phyloP scores from a whole-genome alignment of 2,797 vertebrate species.

The Balearica regulorum region DNA sequence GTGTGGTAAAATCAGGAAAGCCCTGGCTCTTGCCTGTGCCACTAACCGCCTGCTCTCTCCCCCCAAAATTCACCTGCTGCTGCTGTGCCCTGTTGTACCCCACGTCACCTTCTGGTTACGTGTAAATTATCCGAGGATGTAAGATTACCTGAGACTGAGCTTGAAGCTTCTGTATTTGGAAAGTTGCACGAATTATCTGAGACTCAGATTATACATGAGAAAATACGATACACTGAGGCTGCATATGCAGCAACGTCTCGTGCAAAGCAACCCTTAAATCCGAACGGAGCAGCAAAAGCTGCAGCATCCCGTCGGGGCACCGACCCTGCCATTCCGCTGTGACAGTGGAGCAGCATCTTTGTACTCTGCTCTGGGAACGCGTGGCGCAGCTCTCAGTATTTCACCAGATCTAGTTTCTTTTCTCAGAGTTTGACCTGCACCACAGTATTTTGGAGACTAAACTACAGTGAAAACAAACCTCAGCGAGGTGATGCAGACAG shows the following conservation, averaged over 20 bases:
- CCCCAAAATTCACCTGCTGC: not conserved
- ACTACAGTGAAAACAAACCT: rapidly evolving
- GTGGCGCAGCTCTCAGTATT: not conserved
- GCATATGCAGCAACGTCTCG: rapidly evolving
- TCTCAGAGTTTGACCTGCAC: not conserved
- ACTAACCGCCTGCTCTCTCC: not conserved
- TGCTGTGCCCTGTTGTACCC: too few species aligned
- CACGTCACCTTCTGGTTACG: not conserved
- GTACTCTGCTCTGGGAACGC: not conserved
- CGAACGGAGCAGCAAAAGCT: rapidly evolving
- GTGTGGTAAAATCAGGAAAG: not conserved
- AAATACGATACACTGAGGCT: rapidly evolving
- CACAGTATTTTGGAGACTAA: not conserved
- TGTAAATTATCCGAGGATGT: rapidly evolving
- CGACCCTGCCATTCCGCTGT: rapidly evolving
- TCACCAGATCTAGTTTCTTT: not conserved
- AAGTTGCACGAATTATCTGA: rapidly evolving
- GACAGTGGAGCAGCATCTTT: not conserved
- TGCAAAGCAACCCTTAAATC: not conserved
- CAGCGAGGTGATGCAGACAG: not conserved
- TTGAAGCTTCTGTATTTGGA: not conserved
- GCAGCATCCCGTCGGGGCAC: not conserved
- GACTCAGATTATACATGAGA: rapidly evolving
- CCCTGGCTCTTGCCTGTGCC: not conserved
- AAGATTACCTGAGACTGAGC: not conserved